These are phyloP conservation scores for Chymomyza costata DNA, from an alignment of 1,140 invertebrate species.

Conservation along the genomic window DNA sequence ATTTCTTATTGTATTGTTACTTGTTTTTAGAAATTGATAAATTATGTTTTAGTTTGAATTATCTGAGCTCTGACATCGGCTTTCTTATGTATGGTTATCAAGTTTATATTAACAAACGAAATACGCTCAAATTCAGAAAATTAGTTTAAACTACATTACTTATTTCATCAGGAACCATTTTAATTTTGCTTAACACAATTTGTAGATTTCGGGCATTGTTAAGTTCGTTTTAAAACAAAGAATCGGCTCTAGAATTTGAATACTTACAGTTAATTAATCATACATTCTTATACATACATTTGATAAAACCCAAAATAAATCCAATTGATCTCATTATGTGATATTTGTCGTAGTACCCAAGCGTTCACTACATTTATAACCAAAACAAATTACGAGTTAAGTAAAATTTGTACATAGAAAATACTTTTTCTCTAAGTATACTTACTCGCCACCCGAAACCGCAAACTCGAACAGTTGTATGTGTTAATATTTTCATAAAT, in stretches of 20 bases:
- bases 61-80: too few relatives aligned
- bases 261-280: slow-evolving; percentile 10
- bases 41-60: too few relatives aligned
- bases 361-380: slow-evolving; percentile 64
- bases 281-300: slow-evolving; percentile 31
- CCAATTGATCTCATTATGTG: slow-evolving; percentile 73
- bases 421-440: slow-evolving; percentile 43
- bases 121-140: too few relatives aligned
- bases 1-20: too few relatives aligned
- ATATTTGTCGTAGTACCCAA: slow-evolving; percentile 73
- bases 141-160: too few relatives aligned
- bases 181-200: too few relatives aligned
- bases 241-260: neutral
- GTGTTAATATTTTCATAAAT: slow-evolving; percentile 7
- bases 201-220: too few relatives aligned
- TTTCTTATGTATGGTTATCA: too few relatives aligned
- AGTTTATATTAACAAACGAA: too few relatives aligned
- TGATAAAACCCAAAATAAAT: slow-evolving; percentile 55
- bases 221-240: slow-evolving; percentile 24
- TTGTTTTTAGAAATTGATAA: too few relatives aligned
- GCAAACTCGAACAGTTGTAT: slow-evolving; percentile 1
- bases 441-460: slow-evolving; percentile 17
- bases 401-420: slow-evolving; percentile 27
- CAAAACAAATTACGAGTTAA: slow-evolving; percentile 48
- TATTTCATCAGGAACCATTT: too few relatives aligned